Evolutionary conservation across 2,888 invertebrate genomes (phyloP).

Genomic region (Smittia sp.): DNA sequence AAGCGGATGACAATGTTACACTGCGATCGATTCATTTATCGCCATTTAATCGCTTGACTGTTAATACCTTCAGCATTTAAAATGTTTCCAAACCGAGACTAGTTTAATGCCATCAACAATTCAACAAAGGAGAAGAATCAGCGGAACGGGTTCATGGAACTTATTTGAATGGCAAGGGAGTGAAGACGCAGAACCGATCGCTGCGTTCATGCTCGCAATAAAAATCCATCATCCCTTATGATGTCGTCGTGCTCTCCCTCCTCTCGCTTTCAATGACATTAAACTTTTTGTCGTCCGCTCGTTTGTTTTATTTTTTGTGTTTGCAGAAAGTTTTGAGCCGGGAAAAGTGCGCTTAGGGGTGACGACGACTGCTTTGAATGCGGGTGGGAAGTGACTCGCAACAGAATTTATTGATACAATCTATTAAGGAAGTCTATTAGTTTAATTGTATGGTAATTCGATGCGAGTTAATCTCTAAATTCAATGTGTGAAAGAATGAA

Average conservation of each 20-base stretch:
- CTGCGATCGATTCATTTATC: neutral
- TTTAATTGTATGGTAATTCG: constrained; percentile 38
- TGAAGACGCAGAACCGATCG: neutral
- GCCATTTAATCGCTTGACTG: neutral
- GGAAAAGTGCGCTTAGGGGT: constrained; percentile 7
- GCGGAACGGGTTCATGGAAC: neutral
- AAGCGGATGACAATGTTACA: neutral
- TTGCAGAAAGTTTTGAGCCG: neutral
- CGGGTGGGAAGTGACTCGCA: neutral
- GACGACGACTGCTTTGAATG: constrained; percentile 13
- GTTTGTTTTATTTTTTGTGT: constrained; percentile 19
- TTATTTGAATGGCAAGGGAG: constrained; percentile 1
- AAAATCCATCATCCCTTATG: constrained; percentile 40
- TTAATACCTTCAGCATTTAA: neutral
- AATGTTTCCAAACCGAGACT: neutral
- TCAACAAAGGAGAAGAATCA: too few relatives aligned
- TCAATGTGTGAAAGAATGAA: constrained; percentile 18
- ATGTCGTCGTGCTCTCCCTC: constrained; percentile 16
- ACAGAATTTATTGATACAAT: constrained; percentile 37
- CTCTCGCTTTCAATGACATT: constrained; percentile 34
- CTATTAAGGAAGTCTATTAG: constrained; percentile 40
- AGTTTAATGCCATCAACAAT: neutral
- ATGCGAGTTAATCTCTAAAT: constrained; percentile 34
- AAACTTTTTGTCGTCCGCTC: constrained; percentile 8
- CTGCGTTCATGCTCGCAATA: constrained; percentile 32